Evolutionary conservation across 2,113 vertebrate genomes (phyloP), one percentile per base, ranked within the genome.

Genomic region (Mellivora capensis): DNA sequence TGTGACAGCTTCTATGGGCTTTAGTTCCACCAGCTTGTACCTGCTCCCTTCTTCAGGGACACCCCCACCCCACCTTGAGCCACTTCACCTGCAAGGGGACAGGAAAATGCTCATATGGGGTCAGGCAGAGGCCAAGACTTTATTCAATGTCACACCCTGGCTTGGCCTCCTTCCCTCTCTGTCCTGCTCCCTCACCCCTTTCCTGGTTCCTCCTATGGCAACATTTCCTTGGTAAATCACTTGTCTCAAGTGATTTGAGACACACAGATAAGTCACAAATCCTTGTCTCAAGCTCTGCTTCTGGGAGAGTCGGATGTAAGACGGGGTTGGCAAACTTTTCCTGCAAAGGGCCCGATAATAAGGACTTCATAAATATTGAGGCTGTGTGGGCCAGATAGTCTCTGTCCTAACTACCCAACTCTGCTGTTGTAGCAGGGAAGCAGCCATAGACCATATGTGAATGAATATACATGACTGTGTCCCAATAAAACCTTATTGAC

Each of bases 401-500:
- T 91, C 49, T 77, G 29, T 52, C 13, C 1, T 31, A 87, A 29
- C 3, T 37, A 42, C 37, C 72, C 44, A 59, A 23, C 18, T 61
- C 82, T 95, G 74, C 23, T 21, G 1, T 1, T 2, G 13, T 44
- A 34, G 27, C 47, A 47, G 23, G 34, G 27, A 49, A 44, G 62
- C 76, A 88, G 20, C 76, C 44, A 4, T 0, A 21, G 52, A 4
- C 14, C 12, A 18, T 18, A 37, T 7, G 27, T 52, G 21, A 88
- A 25, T 72, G 71, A 76, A n/a, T 6, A 31, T 91, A 39, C 44
- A 3, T 21, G 31, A 23, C 39, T 49, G 42, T 71, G 85, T 81
- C 62, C 74, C 91, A 93, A 64, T 94, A 93, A 95, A 87, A 81
- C 87, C 96, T 94, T 90, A 57, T 90, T 90, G 61, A n/a, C n/a